Evolutionary conservation across 2,888 invertebrate species (phyloP), one percentile per base, ranked within the genome.

Genomic region (Tetragonula carbonaria): DNA sequence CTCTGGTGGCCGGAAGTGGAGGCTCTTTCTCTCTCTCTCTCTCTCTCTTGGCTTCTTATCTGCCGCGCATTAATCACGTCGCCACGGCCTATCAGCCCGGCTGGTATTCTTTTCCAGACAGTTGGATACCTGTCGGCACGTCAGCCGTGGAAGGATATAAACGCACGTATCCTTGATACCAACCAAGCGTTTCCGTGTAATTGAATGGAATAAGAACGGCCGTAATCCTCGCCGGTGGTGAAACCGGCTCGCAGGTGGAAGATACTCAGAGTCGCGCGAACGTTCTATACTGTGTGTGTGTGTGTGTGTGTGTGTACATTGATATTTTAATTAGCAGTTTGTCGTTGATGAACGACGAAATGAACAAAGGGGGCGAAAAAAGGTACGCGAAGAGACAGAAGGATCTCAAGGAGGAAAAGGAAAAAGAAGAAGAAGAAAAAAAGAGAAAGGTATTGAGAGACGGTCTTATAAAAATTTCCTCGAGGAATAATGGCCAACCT

Each of bases 31-130:
- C 45, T 11, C 45, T 45, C 8, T 45, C 45, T 45, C 38, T 38
- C 38, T 6, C 6, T 38, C 38, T 8, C 8, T 74, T 50, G 21
- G 70, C 72, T 81, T 83, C 88, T 88, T 90, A 89, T 90, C 89
- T 89, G 66, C 3, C 70, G 65, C 50, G 79, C 84, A 90, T 89
- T 89, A 88, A 89, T 89, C 89, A 90, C 82, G 80, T 72, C 77
- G 66, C 68, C 89, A 5, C 73, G 59, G 74, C 82, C 79, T 78
- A 83, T 57, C 45, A 62, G 13, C 63, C 45, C 78, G 67, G 68
- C 62, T 72, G 77, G 80, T 78, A 85, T 87, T 87, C 81, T 84
- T 88, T 88, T 78, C 28, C 66, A 83, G 82, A 78, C 81, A 83
- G 84, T 68, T 76, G 57, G 82, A 79, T 86, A 76, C 78, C 88